Conservation (phyloP, 2,113 vertebrate species). For the Pollachius pollachius region DNA sequence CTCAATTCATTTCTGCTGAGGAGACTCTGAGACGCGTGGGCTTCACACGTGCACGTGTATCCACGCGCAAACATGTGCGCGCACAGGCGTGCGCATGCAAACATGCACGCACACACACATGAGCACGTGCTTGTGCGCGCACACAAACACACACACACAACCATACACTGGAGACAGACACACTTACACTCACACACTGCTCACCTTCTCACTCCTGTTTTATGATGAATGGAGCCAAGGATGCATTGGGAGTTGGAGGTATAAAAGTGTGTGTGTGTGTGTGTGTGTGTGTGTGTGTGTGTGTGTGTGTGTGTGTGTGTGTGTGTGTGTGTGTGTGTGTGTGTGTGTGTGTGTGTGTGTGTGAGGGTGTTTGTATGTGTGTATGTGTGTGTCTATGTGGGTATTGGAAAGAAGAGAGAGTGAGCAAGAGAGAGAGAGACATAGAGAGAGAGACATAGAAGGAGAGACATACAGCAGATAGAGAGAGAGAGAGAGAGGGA, state of each 20-base stretch:
- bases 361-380: not conserved
- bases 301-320: not conserved
- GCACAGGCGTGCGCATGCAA: slow-evolving; percentile 17
- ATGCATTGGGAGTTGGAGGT: slow-evolving; percentile 42
- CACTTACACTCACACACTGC: slow-evolving; percentile 3
- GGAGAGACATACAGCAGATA: no score
- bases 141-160: slow-evolving; percentile 10
- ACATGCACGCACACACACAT: slow-evolving; percentile 38
- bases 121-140: slow-evolving; percentile 41
- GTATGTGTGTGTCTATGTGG: slow-evolving; percentile 24
- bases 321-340: slow-evolving; percentile 27
- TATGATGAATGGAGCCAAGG: slow-evolving; percentile 72
- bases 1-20: slow-evolving; percentile 75
- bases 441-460: no score
- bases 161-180: not conserved
- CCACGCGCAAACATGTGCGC: slow-evolving; percentile 33
- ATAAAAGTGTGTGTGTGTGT: slow-evolving; percentile 36
- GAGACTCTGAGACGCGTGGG: slow-evolving; percentile 58
- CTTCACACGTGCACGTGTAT: slow-evolving; percentile 30
- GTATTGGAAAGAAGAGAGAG: not conserved
- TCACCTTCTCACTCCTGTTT: slow-evolving; percentile 64
- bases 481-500: no score
- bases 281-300: not conserved
- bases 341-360: slow-evolving; percentile 32
- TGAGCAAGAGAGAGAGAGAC: no score